These are phyloP conservation scores for Papilio xuthus DNA, from an alignment of 1,140 invertebrate genomes.

Conservation along the genomic window DNA sequence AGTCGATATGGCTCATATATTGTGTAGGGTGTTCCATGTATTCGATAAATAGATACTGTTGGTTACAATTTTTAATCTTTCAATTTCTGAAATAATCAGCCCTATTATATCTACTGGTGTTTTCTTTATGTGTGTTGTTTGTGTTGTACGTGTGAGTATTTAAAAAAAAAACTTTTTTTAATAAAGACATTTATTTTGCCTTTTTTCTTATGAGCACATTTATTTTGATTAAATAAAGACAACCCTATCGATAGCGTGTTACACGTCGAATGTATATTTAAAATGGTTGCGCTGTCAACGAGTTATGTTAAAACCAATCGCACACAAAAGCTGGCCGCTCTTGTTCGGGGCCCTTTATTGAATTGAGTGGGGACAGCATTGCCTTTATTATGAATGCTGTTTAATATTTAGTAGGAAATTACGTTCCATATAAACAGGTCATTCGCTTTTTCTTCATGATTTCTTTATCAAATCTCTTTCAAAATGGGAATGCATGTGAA, in stretches of 20 bases:
- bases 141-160: too few relatives aligned
- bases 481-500: neutral
- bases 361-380: slow-evolving; percentile 48
- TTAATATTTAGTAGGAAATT: slow-evolving; percentile 37
- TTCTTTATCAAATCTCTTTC: slow-evolving; percentile 15
- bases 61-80: neutral
- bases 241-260: neutral
- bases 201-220: too few relatives aligned
- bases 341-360: slow-evolving; percentile 46
- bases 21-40: neutral
- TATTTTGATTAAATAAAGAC: neutral
- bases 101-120: too few relatives aligned
- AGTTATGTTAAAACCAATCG: slow-evolving; percentile 62
- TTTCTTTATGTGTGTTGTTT: too few relatives aligned
- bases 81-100: too few relatives aligned
- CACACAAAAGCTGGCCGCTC: slow-evolving; percentile 41
- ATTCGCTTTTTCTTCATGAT: slow-evolving; percentile 28
- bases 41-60: neutral
- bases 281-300: slow-evolving; percentile 43
- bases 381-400: slow-evolving; percentile 41
- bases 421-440: slow-evolving; percentile 34
- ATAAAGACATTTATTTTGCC: neutral
- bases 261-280: neutral
- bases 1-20: neutral
- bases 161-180: neutral